Base-by-base conservation (phyloP, 2,113 vertebrate species). In the Nothobranchius furzeri region DNA sequence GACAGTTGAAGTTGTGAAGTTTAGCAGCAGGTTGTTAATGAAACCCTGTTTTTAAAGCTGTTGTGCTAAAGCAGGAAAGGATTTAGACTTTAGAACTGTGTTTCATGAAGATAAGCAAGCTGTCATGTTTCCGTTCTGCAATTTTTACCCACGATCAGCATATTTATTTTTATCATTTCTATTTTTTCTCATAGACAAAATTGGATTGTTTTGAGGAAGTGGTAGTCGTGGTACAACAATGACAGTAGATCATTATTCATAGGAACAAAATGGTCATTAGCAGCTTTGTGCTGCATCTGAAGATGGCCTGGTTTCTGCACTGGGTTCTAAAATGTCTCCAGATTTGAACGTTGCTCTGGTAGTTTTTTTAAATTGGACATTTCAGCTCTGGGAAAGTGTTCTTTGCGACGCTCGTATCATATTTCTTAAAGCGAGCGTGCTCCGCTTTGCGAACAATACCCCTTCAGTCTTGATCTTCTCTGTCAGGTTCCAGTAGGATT, bases 41-140 rank as follows among this genome's bases (percentile, higher is more conserved):
- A 20, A 17, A 50, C 9, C 2, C 1, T 15, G n/a, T 4, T 50
- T 50, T 50, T 10, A 50, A 50, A 10, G 7, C 48, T 20, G 48
- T 7, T 50, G n/a, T 9, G n/a, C 3, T 17, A 7, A 17, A 17
- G 15, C 48, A 17, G 8, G 2, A 6, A 49, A 49, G 9, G 7
- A 20, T 49, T 8, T 49, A 8, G 14, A 17, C n/a, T n/a, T 17
- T 17, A 49, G 15, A 4, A 6, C 45, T n/a, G 15, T 10, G 48
- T 50, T 8, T 3, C n/a, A 7, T 8, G 12, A 20, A 42, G 53
- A 56, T 11, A 48, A 47, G 12, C 10, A 36, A 25, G 8, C 11
- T 51, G 11, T 0, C 12, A 2, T 50, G 24, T 74, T 68, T 80
- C 67, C 48, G 25, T 77, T 77, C 60, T 68, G 7, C 52, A 48